Evolutionary conservation across 2,797 vertebrate genomes (phyloP), one percentile per base, ranked within the genome.

Genomic region (Geotria australis): DNA sequence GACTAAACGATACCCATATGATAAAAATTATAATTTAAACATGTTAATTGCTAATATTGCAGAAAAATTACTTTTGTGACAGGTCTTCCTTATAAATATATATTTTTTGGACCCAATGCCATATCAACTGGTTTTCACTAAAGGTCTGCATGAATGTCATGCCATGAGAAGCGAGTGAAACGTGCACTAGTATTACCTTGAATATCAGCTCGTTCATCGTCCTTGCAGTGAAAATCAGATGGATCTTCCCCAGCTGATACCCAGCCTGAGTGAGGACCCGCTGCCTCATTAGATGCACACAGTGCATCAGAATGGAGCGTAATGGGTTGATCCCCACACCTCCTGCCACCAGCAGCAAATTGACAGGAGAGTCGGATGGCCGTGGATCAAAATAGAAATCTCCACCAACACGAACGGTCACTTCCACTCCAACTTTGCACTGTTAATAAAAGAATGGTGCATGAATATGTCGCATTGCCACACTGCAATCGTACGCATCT

Each of bases 311-410:
- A 66, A 98, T 84, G 62, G 91, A 91, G 70, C 83, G 81, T 61
- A 98, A 70, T 2, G 89, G 91, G 69, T 96, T 96, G 71, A 96
- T 95, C 61, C 91, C 88, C 1, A 89, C 84, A 5, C 84, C 91
- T 8, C 91, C 88, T 1, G 81, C 88, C 60, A 98, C 76, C 64
- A 98, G 67, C 63, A 89, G 72, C 57, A 96, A 67, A 62, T 85
- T 75, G 64, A 79, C 68, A 1, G 74, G 64, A 8, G 73, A 66
- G 47, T 83, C 81, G n/a, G 70, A 66, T 13, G 80, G 79, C n/a
- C 68, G 68, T 9, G 85, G 88, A 72, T 86, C 76, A 63, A 85
- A 91, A 72, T 74, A 93, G 76, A 98, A 93, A 66, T 93, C 73
- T 15, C 91, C 85, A 6, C 89, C 85, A 48, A 81, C 83, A 60